Percentiles rank a stretch among this genome's conserved stretches.
Conservation (phyloP, 2,797 vertebrate species). For the Pseudomugil gertrudae region DNA sequence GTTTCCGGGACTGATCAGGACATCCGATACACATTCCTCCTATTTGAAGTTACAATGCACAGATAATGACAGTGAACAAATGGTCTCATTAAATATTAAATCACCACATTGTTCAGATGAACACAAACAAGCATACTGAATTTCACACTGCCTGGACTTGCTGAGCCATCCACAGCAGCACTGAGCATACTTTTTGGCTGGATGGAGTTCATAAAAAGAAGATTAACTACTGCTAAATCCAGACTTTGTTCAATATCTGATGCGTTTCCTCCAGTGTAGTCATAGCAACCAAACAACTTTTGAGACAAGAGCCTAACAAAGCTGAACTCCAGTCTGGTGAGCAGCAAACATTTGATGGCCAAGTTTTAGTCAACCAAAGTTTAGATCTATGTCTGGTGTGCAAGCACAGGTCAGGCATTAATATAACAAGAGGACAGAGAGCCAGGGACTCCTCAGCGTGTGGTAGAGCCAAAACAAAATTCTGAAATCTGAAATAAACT, state of each 20-base stretch:
- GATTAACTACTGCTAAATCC: slow-evolving; percentile 7
- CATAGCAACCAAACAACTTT: slow-evolving; percentile 11
- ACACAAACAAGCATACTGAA: slow-evolving; percentile 30
- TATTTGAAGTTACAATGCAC: slow-evolving; percentile 49
- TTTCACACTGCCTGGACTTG: slow-evolving; percentile 43
- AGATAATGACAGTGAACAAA: slow-evolving; percentile 64
- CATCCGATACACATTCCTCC: slow-evolving; percentile 45
- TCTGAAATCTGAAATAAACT: not conserved
- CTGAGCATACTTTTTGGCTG: not conserved
- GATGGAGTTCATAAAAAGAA: not conserved
- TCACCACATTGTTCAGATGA: slow-evolving; percentile 18
- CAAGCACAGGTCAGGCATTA: slow-evolving; percentile 48
- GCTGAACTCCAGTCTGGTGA: slow-evolving; percentile 25
- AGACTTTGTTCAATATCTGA: not conserved
- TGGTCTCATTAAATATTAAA: slow-evolving; percentile 73
- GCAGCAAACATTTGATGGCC: slow-evolving; percentile 17
- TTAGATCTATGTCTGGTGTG: slow-evolving; percentile 28
- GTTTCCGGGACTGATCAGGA: slow-evolving; percentile 41
- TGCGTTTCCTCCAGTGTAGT: not conserved
- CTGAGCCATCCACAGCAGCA: slow-evolving; percentile 10
- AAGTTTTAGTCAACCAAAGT: slow-evolving; percentile 11
- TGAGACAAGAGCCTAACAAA: not conserved
- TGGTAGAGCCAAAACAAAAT: slow-evolving; percentile 1
- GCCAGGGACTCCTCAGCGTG: not conserved
- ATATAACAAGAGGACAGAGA: slow-evolving; percentile 54